Evolutionary conservation across 2,888 invertebrate genomes (phyloP), one percentile per base, ranked within the genome.

Genomic region (Scrobipalpa atriplicella): DNA sequence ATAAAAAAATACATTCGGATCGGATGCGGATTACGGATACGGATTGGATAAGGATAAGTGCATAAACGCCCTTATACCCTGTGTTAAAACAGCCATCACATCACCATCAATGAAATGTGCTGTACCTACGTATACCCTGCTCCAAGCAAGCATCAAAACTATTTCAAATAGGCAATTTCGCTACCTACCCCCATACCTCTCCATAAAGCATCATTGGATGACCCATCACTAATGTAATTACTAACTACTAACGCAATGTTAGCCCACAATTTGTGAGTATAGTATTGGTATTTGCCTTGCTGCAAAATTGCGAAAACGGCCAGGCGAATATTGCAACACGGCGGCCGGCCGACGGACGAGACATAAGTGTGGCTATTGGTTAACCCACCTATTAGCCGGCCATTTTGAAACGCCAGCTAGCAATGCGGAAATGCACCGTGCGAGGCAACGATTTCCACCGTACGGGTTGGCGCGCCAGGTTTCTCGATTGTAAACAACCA

Each of bases 351-450:
- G 58, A 71, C 75, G 64, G 62, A 16, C 69, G 72, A 75, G 69
- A 67, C 69, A n/a, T n/a, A 67, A 71, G 70, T 68, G 68, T 69
- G 77, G 77, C 72, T 70, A 73, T 80, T 79, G 75, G 79, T 72
- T 70, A 74, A 80, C 78, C 73, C 75, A 71, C 73, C 72, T 82
- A 85, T 84, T 82, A 88, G 73, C 77, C 87, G 73, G 80, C 85
- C 78, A 75, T 82, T 79, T 88, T 83, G 78, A 84, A 85, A 83
- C 70, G 83, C 74, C 73, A 73, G 73, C 67, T 68, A 68, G 76
- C 77, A 83, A 86, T 79, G 83, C 85, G 86, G 87, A 85, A 86
- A 83, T 81, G 78, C 77, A 78, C 73, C 77, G 75, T 72, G 71
- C 74, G 72, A 74, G 73, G 78, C 76, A 77, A 76, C 83, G 82